A percentile compares a stretch with the other conserved stretches of the same genome.
Conservation (phyloP, 37 sponge, comb jelly and placozoan genomes). For the Haliclona indistincta region DNA sequence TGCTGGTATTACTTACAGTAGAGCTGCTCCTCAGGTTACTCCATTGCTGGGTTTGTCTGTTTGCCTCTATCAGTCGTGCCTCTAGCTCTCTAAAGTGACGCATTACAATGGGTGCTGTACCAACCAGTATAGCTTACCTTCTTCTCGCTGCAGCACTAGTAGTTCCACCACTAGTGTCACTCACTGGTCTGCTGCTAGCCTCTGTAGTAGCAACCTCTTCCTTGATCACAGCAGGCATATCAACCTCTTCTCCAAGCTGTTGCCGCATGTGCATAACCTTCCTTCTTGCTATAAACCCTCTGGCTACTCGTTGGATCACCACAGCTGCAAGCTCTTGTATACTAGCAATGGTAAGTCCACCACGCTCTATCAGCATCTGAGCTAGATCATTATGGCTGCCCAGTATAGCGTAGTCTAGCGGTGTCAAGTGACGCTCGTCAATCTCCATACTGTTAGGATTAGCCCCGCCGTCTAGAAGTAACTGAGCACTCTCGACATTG, state of each 20-base stretch:
- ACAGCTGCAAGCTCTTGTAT: conserved; percentile 86
- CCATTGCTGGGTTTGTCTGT: background rate
- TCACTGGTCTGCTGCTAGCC: background rate
- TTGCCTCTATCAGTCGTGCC: conserved; percentile 19
- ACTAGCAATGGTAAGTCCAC: conserved; percentile 82
- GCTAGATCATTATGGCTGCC: conserved; percentile 80
- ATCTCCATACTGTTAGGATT: conserved; percentile 75
- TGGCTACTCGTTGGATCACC: conserved; percentile 48
- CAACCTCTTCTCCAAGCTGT: background rate
- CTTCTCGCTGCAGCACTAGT: background rate
- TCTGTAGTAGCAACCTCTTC: background rate
- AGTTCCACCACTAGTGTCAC: background rate
- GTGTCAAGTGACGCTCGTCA: conserved; percentile 75
- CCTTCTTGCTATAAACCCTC: conserved; percentile 40
- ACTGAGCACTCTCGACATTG: conserved; percentile 44
- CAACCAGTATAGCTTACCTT: no score
- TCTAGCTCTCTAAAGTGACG: conserved; percentile 43
- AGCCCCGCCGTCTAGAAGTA: conserved; percentile 65
- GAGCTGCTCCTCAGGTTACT: background rate
- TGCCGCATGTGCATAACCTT: background rate
- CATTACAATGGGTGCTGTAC: background rate
- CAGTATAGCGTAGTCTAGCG: conserved; percentile 91
- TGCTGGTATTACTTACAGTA: background rate
- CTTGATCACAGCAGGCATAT: conserved; percentile 4
- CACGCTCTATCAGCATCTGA: conserved; percentile 75